Evolutionary conservation across 2,888 invertebrate genomes (phyloP).

Genomic region (Drosophila rubida): DNA sequence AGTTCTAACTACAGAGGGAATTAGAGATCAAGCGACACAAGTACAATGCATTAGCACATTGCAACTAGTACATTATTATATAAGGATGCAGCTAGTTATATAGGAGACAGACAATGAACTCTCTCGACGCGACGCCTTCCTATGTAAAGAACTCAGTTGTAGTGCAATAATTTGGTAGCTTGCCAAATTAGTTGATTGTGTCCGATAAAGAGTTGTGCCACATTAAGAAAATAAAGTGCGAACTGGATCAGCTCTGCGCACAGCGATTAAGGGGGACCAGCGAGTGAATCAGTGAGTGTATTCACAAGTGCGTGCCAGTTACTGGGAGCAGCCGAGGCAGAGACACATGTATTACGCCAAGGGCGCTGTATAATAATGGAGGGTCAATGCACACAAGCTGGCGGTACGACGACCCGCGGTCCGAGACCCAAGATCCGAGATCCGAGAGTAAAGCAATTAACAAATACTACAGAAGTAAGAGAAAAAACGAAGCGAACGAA

Average conservation of each 20-base stretch:
- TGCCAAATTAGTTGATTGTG: background rate
- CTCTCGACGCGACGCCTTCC: background rate
- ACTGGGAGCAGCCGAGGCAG: background rate
- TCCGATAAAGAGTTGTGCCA: too few relatives aligned
- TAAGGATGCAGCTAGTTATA: background rate
- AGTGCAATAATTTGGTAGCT: background rate
- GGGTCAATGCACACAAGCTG: constrained; percentile 56
- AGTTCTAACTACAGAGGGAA: background rate
- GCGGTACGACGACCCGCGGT: constrained; percentile 48
- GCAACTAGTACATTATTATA: background rate
- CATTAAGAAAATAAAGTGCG: background rate
- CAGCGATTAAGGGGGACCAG: background rate
- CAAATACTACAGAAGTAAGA: constrained; percentile 17
- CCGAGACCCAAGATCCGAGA: too few relatives aligned
- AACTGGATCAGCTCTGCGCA: too few relatives aligned
- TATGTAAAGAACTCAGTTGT: background rate
- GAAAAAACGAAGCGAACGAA: constrained; percentile 15
- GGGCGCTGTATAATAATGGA: constrained; percentile 34
- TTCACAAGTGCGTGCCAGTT: constrained; percentile 45
- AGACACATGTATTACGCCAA: constrained; percentile 26
- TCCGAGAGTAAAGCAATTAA: constrained; percentile 38
- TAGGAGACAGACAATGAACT: constrained; percentile 1
- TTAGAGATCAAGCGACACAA: constrained; percentile 1
- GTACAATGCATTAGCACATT: constrained; percentile 3
- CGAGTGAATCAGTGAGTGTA: constrained; percentile 1